These are phyloP conservation scores for Myotis pilosus DNA, from an alignment of 2,797 vertebrate species.

Conservation along the genomic window DNA sequence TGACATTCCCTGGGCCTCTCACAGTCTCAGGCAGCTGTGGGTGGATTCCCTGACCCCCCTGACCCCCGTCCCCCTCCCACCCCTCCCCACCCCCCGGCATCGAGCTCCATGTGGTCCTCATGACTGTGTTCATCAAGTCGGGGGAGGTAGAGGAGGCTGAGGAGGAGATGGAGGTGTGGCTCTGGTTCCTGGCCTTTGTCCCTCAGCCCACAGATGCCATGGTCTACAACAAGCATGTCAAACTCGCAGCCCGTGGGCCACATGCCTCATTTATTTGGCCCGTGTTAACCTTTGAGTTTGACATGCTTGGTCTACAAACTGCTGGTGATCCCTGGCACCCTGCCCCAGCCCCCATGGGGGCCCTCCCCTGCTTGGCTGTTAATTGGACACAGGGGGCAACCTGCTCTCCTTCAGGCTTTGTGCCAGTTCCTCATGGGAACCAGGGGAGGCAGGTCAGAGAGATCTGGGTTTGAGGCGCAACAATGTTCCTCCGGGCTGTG, in stretches of 20 bases:
- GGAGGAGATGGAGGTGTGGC: constrained; percentile 81
- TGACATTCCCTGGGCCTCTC: neutral
- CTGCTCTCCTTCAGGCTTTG: neutral
- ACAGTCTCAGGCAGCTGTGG: constrained; percentile 86
- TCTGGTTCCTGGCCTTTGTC: constrained; percentile 87
- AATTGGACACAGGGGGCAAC: accelerated
- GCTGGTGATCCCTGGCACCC: constrained; percentile 82
- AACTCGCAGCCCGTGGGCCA: accelerated
- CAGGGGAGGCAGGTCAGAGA: neutral
- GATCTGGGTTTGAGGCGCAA: neutral
- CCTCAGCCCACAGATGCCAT: constrained; percentile 85
- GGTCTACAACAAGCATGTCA: constrained; percentile 74
- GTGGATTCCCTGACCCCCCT: constrained; percentile 83
- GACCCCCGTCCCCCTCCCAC: constrained; percentile 84
- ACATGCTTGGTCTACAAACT: constrained; percentile 82
- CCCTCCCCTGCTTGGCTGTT: neutral
- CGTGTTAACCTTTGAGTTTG: too few relatives aligned
- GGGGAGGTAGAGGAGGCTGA: constrained; percentile 83
- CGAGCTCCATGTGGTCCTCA: constrained; percentile 87
- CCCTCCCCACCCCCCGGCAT: constrained; percentile 89
- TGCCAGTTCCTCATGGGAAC: neutral
- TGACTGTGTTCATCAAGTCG: constrained; percentile 85
- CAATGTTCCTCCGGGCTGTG: neutral
- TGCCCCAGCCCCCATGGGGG: accelerated
- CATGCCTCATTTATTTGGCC: too few relatives aligned